These are phyloP conservation scores for Carassius gibelio DNA, from an alignment of 2,113 vertebrate species.

Conservation along the genomic window DNA sequence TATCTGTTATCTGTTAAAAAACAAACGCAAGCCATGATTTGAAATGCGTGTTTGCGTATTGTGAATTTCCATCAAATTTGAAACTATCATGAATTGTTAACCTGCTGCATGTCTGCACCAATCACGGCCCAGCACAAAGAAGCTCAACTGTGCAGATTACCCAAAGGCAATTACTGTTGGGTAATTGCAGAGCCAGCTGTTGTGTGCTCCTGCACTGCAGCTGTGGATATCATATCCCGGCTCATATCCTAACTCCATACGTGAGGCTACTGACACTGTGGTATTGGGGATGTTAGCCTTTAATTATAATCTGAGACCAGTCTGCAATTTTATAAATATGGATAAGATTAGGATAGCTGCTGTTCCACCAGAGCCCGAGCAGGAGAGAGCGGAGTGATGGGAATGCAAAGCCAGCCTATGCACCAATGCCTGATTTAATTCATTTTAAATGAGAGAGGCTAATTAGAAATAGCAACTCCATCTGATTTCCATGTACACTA, in stretches of 20 bases:
- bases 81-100: conserved; percentile 27
- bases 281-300: not conserved
- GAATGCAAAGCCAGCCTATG: conserved; percentile 22
- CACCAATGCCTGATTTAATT: conserved; percentile 45
- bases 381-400: not conserved
- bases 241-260: not conserved
- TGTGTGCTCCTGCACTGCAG: conserved; percentile 29
- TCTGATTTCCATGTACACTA: conserved; percentile 49
- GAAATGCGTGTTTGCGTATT: not conserved
- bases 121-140: conserved; percentile 23
- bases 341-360: conserved; percentile 26
- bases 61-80: conserved; percentile 6
- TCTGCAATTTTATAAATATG: conserved; percentile 37
- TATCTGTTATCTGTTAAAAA: not conserved
- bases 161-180: conserved; percentile 45
- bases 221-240: conserved; percentile 26
- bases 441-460: conserved; percentile 54
- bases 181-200: conserved; percentile 52
- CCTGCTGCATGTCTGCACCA: conserved; percentile 40
- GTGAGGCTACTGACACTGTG: not conserved
- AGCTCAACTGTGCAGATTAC: conserved; percentile 42
- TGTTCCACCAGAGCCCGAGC: not conserved
- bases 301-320: conserved; percentile 11
- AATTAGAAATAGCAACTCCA: conserved; percentile 61
- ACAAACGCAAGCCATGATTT: not conserved